Conservation (phyloP, 2,113 vertebrate genomes). For the Dasyurus viverrinus region DNA sequence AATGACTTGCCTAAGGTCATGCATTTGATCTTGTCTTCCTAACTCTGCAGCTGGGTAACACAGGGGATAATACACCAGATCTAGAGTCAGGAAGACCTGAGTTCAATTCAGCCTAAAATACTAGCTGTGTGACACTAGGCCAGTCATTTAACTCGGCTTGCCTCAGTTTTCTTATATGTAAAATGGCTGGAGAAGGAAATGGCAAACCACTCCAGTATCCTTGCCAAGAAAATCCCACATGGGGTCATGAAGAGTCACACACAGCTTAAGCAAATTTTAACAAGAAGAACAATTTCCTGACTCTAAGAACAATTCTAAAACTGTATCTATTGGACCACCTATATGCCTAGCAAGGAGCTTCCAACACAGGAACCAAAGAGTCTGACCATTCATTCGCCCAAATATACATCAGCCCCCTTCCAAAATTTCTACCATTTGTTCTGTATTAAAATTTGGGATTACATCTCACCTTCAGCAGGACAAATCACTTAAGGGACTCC, state of each 20-base stretch:
- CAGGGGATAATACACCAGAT: not conserved
- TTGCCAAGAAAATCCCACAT: not conserved
- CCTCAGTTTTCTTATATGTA: not conserved
- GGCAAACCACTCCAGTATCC: not conserved
- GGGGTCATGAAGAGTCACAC: not conserved
- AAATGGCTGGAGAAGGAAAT: not conserved
- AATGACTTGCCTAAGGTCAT: not conserved
- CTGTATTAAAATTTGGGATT: not conserved
- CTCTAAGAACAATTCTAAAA: not conserved
- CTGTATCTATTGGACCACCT: not conserved
- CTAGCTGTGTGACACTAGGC: not conserved
- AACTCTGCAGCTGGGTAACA: not conserved
- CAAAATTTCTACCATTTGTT: not conserved
- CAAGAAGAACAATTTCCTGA: not conserved
- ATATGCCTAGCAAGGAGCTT: not conserved
- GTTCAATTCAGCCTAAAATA: not conserved
- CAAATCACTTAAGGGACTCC: not conserved
- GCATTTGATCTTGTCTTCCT: not conserved
- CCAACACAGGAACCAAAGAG: not conserved
- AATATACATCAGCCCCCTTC: not conserved
- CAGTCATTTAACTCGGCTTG: not conserved
- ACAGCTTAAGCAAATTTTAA: not conserved
- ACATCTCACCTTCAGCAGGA: not conserved
- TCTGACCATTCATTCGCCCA: not conserved
- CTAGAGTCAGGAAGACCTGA: not conserved